Percentiles rank a stretch among this genome's conserved stretches.
These are phyloP conservation scores for Drosophila mulleri DNA, from an alignment of 2,888 invertebrate genomes.

Conservation along the genomic window DNA sequence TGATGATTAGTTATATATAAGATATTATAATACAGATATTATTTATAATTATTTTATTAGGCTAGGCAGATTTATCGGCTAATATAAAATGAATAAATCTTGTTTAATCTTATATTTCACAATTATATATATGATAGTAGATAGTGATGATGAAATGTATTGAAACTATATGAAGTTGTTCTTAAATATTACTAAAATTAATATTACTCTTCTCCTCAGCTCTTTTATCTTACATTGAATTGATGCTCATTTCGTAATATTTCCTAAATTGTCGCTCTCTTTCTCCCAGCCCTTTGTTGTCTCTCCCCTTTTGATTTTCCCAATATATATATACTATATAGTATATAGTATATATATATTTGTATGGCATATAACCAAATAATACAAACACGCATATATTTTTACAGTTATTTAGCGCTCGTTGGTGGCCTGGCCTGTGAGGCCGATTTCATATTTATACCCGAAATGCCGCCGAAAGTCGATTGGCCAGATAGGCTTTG, in stretches of 20 bases:
- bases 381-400: constrained; percentile 51
- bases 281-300: not conserved
- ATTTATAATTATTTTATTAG: too few species aligned
- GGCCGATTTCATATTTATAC: constrained; percentile 95
- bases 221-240: not conserved
- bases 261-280: not conserved
- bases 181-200: not conserved
- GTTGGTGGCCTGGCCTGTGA: constrained; percentile 93
- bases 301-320: not conserved
- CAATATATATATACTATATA: constrained; percentile 6
- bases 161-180: not conserved
- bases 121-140: not conserved
- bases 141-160: not conserved
- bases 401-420: constrained; percentile 92
- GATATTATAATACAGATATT: too few species aligned
- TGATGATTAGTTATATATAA: not conserved
- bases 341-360: not conserved
- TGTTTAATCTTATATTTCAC: not conserved
- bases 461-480: constrained; percentile 92
- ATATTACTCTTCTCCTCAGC: not conserved
- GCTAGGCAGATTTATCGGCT: too few species aligned
- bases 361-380: constrained; percentile 31
- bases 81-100: not conserved
- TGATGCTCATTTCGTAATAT: not conserved
- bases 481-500: constrained; percentile 92